Evolutionary conservation across 1,140 invertebrate species (phyloP).

Genomic region (Coelopa frigida): DNA sequence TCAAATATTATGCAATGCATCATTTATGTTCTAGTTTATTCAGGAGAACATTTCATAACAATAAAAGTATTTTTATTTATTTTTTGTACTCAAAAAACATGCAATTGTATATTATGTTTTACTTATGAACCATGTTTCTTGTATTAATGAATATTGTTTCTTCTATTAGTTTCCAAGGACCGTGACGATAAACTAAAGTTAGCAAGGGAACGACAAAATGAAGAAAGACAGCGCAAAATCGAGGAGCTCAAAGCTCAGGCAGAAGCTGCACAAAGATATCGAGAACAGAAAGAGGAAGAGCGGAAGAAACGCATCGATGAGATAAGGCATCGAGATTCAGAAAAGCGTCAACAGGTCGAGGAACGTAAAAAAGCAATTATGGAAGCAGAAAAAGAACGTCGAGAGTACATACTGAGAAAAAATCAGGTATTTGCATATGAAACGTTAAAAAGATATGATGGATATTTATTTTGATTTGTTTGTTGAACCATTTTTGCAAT

Average conservation of each 20-base stretch:
- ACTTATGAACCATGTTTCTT: not conserved
- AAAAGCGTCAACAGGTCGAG: conserved; percentile 68
- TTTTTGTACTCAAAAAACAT: no score
- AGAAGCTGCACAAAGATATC: conserved; percentile 74
- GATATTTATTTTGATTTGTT: conserved; percentile 2
- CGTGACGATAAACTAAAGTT: conserved; percentile 55
- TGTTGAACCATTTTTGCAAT: not conserved
- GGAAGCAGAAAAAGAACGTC: conserved; percentile 75
- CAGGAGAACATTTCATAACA: not conserved
- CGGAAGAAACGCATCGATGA: conserved; percentile 71
- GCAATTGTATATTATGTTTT: not conserved
- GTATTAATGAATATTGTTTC: not conserved
- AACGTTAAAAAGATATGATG: not conserved
- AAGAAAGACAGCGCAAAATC: conserved; percentile 74
- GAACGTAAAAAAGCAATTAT: conserved; percentile 79
- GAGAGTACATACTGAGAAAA: conserved; percentile 75
- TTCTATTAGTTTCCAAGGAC: conserved; percentile 40
- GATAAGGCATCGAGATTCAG: conserved; percentile 65
- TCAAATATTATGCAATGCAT: not conserved
- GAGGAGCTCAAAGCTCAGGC: conserved; percentile 81
- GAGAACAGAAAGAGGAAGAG: conserved; percentile 81
- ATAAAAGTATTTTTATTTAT: not conserved
- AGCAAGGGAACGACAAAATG: conserved; percentile 73
- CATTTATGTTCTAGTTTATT: not conserved
- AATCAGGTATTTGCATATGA: conserved; percentile 49